Conservation (phyloP, 2,113 vertebrate genomes). For the Aramus guarauna region DNA sequence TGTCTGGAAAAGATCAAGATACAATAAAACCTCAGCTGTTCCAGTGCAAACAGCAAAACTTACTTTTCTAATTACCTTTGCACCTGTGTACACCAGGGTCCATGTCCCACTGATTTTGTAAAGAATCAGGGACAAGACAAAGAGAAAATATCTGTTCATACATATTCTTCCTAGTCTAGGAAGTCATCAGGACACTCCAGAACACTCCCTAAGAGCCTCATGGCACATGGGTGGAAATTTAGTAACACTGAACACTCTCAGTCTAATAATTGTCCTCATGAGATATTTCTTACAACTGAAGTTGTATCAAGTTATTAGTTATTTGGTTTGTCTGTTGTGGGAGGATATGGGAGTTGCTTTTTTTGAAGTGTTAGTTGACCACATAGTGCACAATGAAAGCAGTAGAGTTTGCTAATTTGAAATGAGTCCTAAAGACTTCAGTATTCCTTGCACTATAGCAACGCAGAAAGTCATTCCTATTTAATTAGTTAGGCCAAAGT, state of each 20-base stretch:
- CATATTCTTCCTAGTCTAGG: neutral
- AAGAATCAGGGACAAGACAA: neutral
- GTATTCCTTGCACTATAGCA: constrained; percentile 72
- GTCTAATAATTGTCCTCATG: neutral
- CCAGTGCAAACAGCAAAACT: neutral
- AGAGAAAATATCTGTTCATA: neutral
- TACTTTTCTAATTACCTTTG: neutral
- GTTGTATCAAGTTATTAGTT: neutral
- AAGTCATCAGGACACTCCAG: neutral
- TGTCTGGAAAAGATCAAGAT: neutral
- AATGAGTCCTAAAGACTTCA: constrained; percentile 73
- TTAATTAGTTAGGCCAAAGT: constrained; percentile 80
- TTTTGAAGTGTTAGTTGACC: constrained; percentile 41
- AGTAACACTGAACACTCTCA: neutral
- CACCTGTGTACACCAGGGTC: neutral
- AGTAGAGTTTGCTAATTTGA: constrained; percentile 71
- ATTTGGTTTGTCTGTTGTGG: neutral
- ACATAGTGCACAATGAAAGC: constrained; percentile 43
- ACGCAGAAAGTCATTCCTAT: constrained; percentile 71
- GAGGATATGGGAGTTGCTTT: neutral
- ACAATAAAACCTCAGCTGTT: neutral
- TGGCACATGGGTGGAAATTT: neutral
- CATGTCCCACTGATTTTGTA: neutral
- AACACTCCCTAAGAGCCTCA: neutral
- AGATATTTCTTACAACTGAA: neutral